Percentiles rank a stretch among this genome's conserved stretches.
Conservation (phyloP, 2,797 vertebrate genomes). For the Catharus ustulatus region DNA sequence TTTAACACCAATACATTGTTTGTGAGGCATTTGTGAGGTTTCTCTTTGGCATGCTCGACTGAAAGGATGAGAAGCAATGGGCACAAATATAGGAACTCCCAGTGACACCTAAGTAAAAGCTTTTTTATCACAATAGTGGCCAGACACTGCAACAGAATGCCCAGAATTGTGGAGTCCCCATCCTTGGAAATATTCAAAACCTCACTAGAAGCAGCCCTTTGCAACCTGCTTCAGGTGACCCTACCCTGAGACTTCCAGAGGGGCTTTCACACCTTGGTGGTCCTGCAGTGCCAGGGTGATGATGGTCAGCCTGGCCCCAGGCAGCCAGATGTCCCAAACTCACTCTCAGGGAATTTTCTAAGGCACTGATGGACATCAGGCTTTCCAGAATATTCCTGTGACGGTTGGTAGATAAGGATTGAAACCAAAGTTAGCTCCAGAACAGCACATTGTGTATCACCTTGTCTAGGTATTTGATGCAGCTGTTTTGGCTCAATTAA, state of each 20-base stretch:
- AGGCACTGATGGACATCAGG: not conserved
- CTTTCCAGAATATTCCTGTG: not conserved
- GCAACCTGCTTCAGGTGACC: not conserved
- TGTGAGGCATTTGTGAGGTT: not conserved
- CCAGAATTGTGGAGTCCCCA: not conserved
- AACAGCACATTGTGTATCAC: not conserved
- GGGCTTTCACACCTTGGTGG: not conserved
- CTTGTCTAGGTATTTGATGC: not conserved
- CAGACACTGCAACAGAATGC: not conserved
- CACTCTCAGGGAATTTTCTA: not conserved
- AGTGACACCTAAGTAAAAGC: not conserved
- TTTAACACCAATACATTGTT: not conserved
- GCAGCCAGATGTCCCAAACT: not conserved
- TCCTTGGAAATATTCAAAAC: not conserved
- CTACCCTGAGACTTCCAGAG: not conserved
- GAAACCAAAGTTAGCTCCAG: not conserved
- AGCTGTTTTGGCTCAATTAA: not conserved
- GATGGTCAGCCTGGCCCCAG: not conserved
- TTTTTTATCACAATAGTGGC: not conserved
- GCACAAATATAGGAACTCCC: not conserved
- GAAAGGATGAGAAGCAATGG: not conserved
- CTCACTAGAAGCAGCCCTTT: not conserved
- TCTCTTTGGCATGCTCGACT: not conserved
- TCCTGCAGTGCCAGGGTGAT: not conserved
- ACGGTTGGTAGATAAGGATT: not conserved